Evolutionary conservation across 1,140 invertebrate species (phyloP), one percentile per base, ranked within the genome.

Genomic region (Mactra quadrangularis): DNA sequence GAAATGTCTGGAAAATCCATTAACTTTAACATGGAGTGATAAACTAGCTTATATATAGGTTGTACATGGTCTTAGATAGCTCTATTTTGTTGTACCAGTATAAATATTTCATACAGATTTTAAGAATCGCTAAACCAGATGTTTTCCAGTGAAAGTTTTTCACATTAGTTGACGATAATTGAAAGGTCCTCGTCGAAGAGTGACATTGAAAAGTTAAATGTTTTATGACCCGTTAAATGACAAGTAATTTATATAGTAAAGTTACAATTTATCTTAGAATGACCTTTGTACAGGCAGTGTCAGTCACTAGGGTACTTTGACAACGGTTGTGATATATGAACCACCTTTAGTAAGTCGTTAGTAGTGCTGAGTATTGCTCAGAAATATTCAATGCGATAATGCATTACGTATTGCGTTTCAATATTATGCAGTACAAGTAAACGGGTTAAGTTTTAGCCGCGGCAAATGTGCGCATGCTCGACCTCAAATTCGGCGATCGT

Each of bases 191-290:
- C 45, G 33, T 27, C 3, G 15, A 25, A 29, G 27, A 0, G 45
- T 66, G 62, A 66, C 62, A 66, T n/a, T 66, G 62, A 66, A 66
- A 66, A 66, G 62, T 66, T 41, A 45, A 66, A 41, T 45, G n/a
- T 66, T 22, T 47, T 22, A 1, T 66, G 62, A 66, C 62, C 62
- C 62, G 35, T 66, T 66, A 19, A 47, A 41, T 9, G 45, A 15
- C 7, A 17, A 3, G 62, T 66, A 66, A 38, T 66, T 66, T 66
- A 38, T 66, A 22, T 66, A 7, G 1, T 3, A 47, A 38, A 15
- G 25, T 66, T 33, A 66, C 22, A 45, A 45, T 66, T 27, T 27
- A 66, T 66, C 62, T 41, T 41, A 41, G 6, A 41, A 7, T 41
- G 38, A 41, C 38, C 38, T 41, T 41, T 41, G 38, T 6, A 41